Base-by-base conservation (phyloP, 2,888 invertebrate species). In the Deilephila porcellus region DNA sequence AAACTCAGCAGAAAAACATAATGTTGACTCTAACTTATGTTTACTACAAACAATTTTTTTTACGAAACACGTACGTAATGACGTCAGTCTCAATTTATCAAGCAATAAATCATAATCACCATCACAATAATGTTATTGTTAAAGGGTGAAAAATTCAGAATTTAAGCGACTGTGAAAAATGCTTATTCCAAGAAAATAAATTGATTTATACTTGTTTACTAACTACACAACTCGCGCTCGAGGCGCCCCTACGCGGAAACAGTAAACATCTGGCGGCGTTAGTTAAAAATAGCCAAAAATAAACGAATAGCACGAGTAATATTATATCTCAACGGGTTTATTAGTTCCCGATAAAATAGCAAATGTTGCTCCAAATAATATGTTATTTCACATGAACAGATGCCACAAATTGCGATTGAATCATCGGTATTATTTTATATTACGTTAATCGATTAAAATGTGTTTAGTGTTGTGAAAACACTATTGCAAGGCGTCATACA, bases 151-250 rank as follows among this genome's bases (percentile, higher is more conserved):
- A 62, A 52, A 67, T 25, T 14, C 45, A 67, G 29, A 67, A 67
- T 25, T 14, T 52, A 20, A 67, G 25, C 17, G 52, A 25, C 25
- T 52, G 45, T 67, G 67, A 52, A 52, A 25, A 67, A 67, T 67
- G 25, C 45, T 14, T 20, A 67, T 67, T 67, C 17, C 52, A 52
- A 67, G 52, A 67, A 4, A 67, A 64, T 45, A 64, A 64, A 25
- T 25, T 67, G 67, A 67, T 67, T 67, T 67, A 67, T 52, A 67
- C n/a, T 17, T 67, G 52, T 67, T 67, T 67, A 67, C 20, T 45
- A 25, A 45, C 25, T 17, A 37, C 25, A 67, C 45, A 67, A 67
- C 52, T 67, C 25, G 52, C 25, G 20, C 45, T 67, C 14, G 45
- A 8, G 67, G 25, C 67, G 67, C 52, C 25, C 52, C 45, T 67